phyloP scores from a whole-genome alignment of 2,113 vertebrate genomes.

The Tyto alba region DNA sequence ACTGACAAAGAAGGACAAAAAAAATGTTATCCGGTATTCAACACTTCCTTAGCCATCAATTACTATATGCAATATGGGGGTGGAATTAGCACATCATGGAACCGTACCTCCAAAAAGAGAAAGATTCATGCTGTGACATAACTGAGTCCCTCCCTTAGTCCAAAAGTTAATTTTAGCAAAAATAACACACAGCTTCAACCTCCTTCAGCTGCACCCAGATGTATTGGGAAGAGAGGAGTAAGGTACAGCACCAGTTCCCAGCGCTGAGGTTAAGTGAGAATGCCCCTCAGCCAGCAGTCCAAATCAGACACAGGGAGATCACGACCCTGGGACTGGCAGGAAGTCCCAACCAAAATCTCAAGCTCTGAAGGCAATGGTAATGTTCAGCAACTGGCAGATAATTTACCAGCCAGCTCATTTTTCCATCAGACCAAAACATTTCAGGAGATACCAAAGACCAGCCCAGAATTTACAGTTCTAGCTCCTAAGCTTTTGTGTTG shows the following conservation, averaged over 20 bases:
- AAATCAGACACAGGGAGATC: fast-evolving
- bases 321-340: not conserved
- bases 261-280: not conserved
- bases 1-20: slow-evolving; percentile 1
- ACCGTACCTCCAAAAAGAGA: not conserved
- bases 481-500: not conserved
- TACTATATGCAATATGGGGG: not conserved
- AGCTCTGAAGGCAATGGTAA: not conserved
- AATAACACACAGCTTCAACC: not conserved
- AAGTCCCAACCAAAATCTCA: not conserved
- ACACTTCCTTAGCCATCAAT: slow-evolving; percentile 20
- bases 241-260: not conserved
- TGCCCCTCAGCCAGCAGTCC: not conserved
- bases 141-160: not conserved
- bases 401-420: not conserved
- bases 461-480: not conserved
- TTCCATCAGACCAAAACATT: not conserved
- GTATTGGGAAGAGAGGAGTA: not conserved
- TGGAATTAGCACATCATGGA: not conserved
- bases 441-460: not conserved
- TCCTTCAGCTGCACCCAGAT: not conserved
- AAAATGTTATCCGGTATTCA: slow-evolving; percentile 11
- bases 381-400: not conserved
- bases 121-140: not conserved
- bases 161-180: not conserved